phyloP scores from a whole-genome alignment of 2,888 invertebrate genomes.

The Ophion ventricosus region DNA sequence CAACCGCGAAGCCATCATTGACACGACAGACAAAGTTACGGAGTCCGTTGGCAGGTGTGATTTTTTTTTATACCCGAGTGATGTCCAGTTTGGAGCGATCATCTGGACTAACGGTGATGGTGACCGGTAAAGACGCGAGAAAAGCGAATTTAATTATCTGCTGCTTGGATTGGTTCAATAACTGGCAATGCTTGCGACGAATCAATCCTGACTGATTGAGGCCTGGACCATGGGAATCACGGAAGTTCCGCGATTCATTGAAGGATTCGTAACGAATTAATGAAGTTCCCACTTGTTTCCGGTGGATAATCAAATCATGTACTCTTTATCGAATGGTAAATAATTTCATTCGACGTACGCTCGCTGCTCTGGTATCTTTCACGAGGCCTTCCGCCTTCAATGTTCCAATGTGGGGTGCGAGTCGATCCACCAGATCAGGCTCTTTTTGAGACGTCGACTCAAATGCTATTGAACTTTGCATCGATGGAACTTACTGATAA shows the following conservation, averaged over 20 bases:
- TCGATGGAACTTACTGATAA: neutral
- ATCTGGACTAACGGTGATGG: too few species aligned
- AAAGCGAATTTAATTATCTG: too few species aligned
- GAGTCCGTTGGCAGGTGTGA: neutral
- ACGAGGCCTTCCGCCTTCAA: neutral
- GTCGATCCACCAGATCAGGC: neutral
- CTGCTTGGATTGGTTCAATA: too few species aligned
- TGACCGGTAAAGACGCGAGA: too few species aligned
- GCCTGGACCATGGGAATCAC: neutral
- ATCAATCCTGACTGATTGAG: neutral
- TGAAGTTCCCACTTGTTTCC: neutral
- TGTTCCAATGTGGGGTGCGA: neutral
- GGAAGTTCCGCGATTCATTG: too few species aligned
- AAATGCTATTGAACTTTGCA: neutral
- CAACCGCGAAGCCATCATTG: constrained; percentile 13
- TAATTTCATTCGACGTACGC: too few species aligned
- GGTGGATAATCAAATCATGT: neutral
- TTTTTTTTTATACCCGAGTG: neutral
- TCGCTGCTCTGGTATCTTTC: too few species aligned
- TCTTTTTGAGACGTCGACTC: neutral
- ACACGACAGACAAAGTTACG: neutral
- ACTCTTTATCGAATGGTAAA: neutral
- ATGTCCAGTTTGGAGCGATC: neutral
- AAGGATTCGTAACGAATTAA: too few species aligned
- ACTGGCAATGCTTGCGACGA: too few species aligned